phyloP scores from a whole-genome alignment of 2,888 invertebrate species.

The Cephus nigrinus region DNA sequence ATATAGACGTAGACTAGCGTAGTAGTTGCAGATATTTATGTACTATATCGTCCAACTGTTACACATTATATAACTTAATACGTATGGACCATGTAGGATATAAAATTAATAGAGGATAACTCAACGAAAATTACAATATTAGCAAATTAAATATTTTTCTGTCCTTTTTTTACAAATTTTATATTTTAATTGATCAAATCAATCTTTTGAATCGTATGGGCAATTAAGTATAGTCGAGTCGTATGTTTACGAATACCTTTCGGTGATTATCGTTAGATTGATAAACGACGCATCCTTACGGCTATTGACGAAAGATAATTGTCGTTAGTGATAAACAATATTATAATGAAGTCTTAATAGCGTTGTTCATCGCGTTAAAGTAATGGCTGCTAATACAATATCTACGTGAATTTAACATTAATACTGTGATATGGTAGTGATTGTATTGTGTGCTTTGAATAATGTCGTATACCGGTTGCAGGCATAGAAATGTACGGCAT shows the following conservation, averaged over 20 bases:
- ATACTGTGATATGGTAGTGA: neutral
- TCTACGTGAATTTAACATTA: neutral
- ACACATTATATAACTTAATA: neutral
- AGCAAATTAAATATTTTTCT: neutral
- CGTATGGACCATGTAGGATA: neutral
- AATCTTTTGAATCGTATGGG: neutral
- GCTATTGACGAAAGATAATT: neutral
- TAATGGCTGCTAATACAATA: neutral
- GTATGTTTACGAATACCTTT: neutral
- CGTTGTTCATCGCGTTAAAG: neutral
- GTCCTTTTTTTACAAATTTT: neutral
- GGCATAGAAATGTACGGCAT: neutral
- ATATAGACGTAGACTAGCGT: neutral
- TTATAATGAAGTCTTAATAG: neutral
- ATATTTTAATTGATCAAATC: neutral
- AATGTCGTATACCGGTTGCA: neutral
- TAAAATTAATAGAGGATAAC: neutral
- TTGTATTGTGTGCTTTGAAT: neutral
- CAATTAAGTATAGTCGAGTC: neutral
- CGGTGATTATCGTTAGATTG: neutral
- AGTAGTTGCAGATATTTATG: neutral
- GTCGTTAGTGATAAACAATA: neutral
- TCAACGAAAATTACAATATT: neutral
- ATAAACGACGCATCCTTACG: neutral
- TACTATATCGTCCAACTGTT: neutral